Evolutionary conservation across 2,888 invertebrate species (phyloP), one percentile per base, ranked within the genome.

Genomic region (Netelia inedita): DNA sequence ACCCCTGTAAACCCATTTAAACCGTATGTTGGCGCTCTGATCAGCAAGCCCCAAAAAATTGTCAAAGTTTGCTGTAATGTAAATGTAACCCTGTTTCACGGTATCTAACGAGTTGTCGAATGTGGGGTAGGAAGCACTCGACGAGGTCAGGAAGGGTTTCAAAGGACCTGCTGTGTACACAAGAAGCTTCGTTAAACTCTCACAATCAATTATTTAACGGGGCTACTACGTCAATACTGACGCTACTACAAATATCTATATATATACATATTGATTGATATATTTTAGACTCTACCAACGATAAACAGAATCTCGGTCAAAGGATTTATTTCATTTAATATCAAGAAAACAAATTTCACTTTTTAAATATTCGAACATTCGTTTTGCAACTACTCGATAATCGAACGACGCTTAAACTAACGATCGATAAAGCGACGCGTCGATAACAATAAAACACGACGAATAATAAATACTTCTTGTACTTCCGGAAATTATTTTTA

Each of bases 151-250:
- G 65, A 53, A 57, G 46, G 28, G 23, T 43, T 78, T 46, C 50
- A 21, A 66, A 21, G 57, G 61, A 71, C 53, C 43, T 59, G 59
- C 41, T 79, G 69, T 79, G 69, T 79, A 59, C 69, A n/a, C 53
- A 41, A 46, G 14, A 50, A 69, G 78, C 69, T 79, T 79, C 53
- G 78, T 71, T 79, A 79, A 63, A 50, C 69, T 53, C 21, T 69
- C 69, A 23, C 16, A 53, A 79, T 79, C 50, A 79, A 79, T 79
- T 79, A 79, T 79, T 79, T 55, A 79, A 50, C 43, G 53, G 68
- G 59, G 55, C 75, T 14, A 53, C 53, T n/a, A 57, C 57, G 19
- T 19, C 16, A 19, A 57, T 1, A 57, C 10, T 6, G 5, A 46
- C 14, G 23, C 23, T 59, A 19, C 16, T 55, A 16, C 10, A 19